phyloP scores from a whole-genome alignment of 2,797 vertebrate species.

The Kryptolebias ocellatus region DNA sequence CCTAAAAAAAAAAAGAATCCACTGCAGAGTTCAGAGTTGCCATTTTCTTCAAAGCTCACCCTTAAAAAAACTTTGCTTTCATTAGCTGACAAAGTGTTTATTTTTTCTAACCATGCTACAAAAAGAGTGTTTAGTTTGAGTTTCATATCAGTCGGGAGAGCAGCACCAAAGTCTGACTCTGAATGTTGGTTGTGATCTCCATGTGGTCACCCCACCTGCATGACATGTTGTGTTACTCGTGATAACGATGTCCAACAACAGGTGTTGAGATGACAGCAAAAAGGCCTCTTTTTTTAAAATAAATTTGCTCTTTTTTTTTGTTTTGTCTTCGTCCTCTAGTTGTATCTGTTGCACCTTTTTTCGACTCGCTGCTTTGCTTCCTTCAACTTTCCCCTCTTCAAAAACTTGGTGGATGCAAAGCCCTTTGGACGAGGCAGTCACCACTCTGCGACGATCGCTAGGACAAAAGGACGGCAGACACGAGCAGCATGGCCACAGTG shows the following conservation, averaged over 20 bases:
- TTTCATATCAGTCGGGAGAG: conserved; percentile 23
- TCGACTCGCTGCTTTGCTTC: conserved; percentile 20
- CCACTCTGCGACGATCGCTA: conserved; percentile 77
- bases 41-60: conserved; percentile 31
- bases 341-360: conserved; percentile 33
- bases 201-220: conserved; percentile 38
- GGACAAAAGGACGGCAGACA: conserved; percentile 87
- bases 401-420: conserved; percentile 54
- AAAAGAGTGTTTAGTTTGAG: conserved; percentile 46
- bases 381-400: conserved; percentile 39
- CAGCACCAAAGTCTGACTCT: conserved; percentile 39
- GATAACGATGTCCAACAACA: conserved; percentile 42
- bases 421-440: conserved; percentile 64
- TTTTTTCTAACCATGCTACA: conserved; percentile 59
- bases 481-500: conserved; percentile 87
- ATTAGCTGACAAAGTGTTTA: conserved; percentile 19
- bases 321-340: conserved; percentile 25
- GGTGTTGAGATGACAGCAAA: conserved; percentile 62
- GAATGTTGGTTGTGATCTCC: conserved; percentile 31
- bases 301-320: conserved; percentile 30
- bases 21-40: conserved; percentile 20
- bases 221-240: conserved; percentile 43
- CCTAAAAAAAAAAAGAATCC: conserved; percentile 35
- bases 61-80: conserved; percentile 19
- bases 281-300: conserved; percentile 70